phyloP scores from a whole-genome alignment of 1,140 invertebrate genomes.

The Philopotamus ludificatus region DNA sequence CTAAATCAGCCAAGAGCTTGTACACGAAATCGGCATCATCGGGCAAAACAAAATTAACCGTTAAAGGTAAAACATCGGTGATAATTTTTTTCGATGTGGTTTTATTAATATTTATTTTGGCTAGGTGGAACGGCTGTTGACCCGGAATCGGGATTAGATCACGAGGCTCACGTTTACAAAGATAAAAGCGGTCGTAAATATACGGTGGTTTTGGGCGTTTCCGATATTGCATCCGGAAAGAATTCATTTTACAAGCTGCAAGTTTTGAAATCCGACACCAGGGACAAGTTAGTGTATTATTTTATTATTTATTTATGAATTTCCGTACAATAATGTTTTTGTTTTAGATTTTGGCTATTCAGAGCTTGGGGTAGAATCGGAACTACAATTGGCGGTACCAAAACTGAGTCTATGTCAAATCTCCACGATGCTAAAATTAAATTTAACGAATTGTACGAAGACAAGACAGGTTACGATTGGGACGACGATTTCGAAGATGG shows the following conservation, averaged over 20 bases:
- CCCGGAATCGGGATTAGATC: slow-evolving; percentile 80
- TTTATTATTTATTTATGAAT: no score
- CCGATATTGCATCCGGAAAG: slow-evolving; percentile 81
- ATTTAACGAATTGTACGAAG: slow-evolving; percentile 73
- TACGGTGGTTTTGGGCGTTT: slow-evolving; percentile 76
- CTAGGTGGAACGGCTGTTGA: slow-evolving; percentile 81
- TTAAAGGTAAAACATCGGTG: slow-evolving; percentile 64
- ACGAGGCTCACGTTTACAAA: slow-evolving; percentile 79
- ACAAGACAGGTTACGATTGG: slow-evolving; percentile 88
- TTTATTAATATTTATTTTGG: slow-evolving; percentile 1
- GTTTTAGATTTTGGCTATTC: slow-evolving; percentile 76
- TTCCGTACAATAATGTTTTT: neutral
- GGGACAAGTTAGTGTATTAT: slow-evolving; percentile 62
- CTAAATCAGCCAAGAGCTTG: slow-evolving; percentile 61
- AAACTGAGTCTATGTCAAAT: slow-evolving; percentile 62
- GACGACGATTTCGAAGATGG: slow-evolving; percentile 34
- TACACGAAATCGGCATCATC: slow-evolving; percentile 67
- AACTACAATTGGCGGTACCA: slow-evolving; percentile 84
- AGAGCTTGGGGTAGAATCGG: slow-evolving; percentile 95
- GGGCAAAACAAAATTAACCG: slow-evolving; percentile 69
- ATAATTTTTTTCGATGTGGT: neutral
- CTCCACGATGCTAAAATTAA: slow-evolving; percentile 61
- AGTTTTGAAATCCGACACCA: slow-evolving; percentile 74
- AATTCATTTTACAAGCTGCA: slow-evolving; percentile 98
- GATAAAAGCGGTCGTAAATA: slow-evolving; percentile 62